Conservation (phyloP, 2,888 invertebrate species). For the Ethmia dodecea region DNA sequence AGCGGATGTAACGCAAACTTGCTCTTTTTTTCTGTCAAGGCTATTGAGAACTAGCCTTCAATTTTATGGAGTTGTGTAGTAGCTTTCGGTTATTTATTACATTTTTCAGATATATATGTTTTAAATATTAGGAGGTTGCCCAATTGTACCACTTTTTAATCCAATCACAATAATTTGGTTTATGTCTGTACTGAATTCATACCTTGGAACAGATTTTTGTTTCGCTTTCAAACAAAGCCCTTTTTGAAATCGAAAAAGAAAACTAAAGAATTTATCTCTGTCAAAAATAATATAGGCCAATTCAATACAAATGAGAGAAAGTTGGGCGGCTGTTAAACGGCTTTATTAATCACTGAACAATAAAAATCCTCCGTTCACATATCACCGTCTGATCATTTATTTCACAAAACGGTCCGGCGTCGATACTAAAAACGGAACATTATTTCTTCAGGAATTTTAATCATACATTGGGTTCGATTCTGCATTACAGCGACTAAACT, state of each 20-base stretch:
- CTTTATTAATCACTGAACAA: slow-evolving; percentile 12
- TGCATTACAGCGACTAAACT: too few species aligned
- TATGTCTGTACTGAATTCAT: too few species aligned
- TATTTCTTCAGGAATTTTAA: slow-evolving; percentile 1
- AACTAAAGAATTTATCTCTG: too few species aligned
- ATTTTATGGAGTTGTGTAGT: not conserved
- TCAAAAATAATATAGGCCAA: slow-evolving; percentile 5
- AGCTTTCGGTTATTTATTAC: too few species aligned
- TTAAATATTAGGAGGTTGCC: too few species aligned
- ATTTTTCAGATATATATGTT: too few species aligned
- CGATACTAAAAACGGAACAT: slow-evolving; percentile 3
- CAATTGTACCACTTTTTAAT: too few species aligned
- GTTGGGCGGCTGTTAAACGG: slow-evolving; percentile 4
- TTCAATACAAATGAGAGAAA: slow-evolving; percentile 10
- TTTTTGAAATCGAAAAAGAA: too few species aligned
- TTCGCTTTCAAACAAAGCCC: too few species aligned
- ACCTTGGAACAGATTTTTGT: too few species aligned
- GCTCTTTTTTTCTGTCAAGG: slow-evolving; percentile 1
- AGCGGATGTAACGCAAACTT: not conserved
- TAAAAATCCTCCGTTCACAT: slow-evolving; percentile 12
- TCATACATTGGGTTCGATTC: too few species aligned
- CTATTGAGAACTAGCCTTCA: not conserved
- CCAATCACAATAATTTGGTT: too few species aligned
- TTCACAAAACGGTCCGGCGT: slow-evolving; percentile 4
- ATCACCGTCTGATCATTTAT: slow-evolving; percentile 13